Percentiles rank a stretch among this genome's conserved stretches.
phyloP scores from a whole-genome alignment of 2,113 vertebrate species.

The Triplophysa rosa region DNA sequence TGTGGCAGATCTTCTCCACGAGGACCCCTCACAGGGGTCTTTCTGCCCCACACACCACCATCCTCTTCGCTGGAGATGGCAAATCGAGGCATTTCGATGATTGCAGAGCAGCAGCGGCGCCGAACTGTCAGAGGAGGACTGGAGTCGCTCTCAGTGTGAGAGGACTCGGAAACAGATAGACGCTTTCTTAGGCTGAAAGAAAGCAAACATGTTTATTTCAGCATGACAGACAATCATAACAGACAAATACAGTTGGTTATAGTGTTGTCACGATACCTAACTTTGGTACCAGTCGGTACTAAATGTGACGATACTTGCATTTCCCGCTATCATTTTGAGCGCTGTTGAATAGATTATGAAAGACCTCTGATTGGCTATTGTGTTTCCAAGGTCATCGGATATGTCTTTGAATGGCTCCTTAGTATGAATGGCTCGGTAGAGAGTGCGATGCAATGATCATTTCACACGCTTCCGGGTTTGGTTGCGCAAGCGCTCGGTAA shows the following conservation, averaged over 20 bases:
- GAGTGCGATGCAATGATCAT: too few species aligned
- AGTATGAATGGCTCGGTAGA: too few species aligned
- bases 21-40: conserved; percentile 67
- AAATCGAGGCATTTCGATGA: conserved; percentile 89
- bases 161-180: conserved; percentile 92
- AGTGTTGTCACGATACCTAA: too few species aligned
- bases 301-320: too few species aligned
- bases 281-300: too few species aligned
- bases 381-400: too few species aligned
- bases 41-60: conserved; percentile 53
- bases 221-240: conserved; percentile 7
- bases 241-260: not conserved
- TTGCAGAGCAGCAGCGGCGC: conserved; percentile 86
- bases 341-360: too few species aligned
- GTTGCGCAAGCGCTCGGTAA: too few species aligned
- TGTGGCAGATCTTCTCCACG: conserved; percentile 78
- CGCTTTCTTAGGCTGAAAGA: conserved; percentile 85
- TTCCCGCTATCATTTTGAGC: too few species aligned
- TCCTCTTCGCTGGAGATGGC: conserved; percentile 87
- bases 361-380: too few species aligned
- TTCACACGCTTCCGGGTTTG: too few species aligned
- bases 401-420: too few species aligned
- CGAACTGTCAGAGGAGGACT: conserved; percentile 91
- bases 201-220: not conserved
- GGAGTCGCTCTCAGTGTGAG: conserved; percentile 97